Percentiles rank a stretch among this genome's conserved stretches.
Evolutionary conservation across 2,888 invertebrate species (phyloP).

Genomic region (Euzophera pinguis): DNA sequence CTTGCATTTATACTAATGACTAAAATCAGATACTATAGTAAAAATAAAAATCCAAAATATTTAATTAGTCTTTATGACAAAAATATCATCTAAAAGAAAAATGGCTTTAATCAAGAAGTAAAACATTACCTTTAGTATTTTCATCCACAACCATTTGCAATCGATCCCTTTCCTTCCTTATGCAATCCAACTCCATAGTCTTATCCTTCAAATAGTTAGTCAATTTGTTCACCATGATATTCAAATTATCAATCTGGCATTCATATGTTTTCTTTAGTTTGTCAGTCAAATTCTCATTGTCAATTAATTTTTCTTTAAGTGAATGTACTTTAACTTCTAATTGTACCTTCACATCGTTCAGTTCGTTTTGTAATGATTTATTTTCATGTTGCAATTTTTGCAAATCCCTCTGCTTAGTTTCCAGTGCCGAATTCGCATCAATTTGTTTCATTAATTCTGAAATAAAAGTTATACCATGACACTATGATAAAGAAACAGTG

Average conservation of each 20-base stretch:
- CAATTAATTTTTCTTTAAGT: constrained; percentile 50
- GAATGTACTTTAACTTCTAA: constrained; percentile 56
- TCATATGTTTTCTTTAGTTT: constrained; percentile 54
- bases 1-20: too few relatives aligned
- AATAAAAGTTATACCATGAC: constrained; percentile 24
- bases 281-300: constrained; percentile 52
- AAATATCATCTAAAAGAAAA: too few relatives aligned
- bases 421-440: constrained; percentile 32
- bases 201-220: constrained; percentile 55
- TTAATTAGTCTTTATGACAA: too few relatives aligned
- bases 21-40: too few relatives aligned
- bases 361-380: constrained; percentile 39
- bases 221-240: constrained; percentile 52
- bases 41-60: too few relatives aligned
- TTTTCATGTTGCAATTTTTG: constrained; percentile 44
- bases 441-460: constrained; percentile 41
- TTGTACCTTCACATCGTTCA: constrained; percentile 50
- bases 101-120: constrained; percentile 6
- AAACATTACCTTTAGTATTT: constrained; percentile 38
- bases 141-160: constrained; percentile 36
- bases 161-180: constrained; percentile 45
- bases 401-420: constrained; percentile 38
- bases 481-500: too few relatives aligned
- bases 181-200: constrained; percentile 40
- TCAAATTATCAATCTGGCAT: constrained; percentile 53